phyloP scores from a whole-genome alignment of 2,113 vertebrate species.

The Podocnemis expansa region DNA sequence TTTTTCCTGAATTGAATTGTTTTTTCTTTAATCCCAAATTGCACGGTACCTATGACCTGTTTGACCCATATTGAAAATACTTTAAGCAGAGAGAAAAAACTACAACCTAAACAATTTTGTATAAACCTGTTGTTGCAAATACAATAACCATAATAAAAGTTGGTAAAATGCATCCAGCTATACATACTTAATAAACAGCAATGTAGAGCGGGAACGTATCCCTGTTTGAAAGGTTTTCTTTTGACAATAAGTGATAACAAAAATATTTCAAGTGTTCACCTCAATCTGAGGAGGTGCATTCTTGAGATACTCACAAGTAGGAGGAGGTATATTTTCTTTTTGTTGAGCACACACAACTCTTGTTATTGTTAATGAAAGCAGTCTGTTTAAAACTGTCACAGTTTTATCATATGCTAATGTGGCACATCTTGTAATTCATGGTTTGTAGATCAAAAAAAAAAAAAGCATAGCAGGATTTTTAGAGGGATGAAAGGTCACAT shows the following conservation, averaged over 20 bases:
- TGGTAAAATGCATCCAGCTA: background rate
- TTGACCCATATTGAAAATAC: background rate
- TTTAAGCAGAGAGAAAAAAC: background rate
- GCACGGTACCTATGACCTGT: background rate
- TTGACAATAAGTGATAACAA: background rate
- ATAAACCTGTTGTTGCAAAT: background rate
- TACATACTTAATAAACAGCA: fast-evolving
- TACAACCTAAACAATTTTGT: background rate
- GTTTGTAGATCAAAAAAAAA: background rate
- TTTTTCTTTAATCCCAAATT: background rate
- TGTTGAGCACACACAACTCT: fast-evolving
- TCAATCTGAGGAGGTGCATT: background rate
- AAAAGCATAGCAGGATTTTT: background rate
- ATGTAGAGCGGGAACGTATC: fast-evolving
- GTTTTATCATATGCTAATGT: background rate
- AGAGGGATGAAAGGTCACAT: background rate
- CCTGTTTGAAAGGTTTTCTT: background rate
- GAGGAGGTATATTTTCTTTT: background rate
- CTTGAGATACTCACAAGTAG: background rate
- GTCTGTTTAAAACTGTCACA: background rate
- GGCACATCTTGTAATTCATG: background rate
- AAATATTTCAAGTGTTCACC: background rate
- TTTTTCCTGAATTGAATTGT: background rate
- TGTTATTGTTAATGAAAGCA: background rate
- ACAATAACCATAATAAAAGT: background rate